Base-by-base conservation (phyloP, 2,888 invertebrate genomes). In the Epinotia nisella region DNA sequence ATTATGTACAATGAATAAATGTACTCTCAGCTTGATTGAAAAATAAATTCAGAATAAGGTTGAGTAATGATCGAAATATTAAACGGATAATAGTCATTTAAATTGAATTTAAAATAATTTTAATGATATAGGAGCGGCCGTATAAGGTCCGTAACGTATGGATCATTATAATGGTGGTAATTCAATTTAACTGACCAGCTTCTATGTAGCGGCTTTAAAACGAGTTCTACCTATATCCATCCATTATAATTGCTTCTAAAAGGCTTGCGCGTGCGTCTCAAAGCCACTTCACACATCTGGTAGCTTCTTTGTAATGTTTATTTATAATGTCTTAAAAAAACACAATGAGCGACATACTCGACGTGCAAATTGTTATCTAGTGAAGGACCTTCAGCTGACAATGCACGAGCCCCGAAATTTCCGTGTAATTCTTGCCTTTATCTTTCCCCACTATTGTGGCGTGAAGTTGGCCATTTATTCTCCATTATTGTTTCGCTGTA, bases 341-440 rank as follows among this genome's bases (percentile, higher is more conserved):
- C 80, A 87, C 91, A 92, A 92, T 85, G 82, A 76, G 71, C 61
- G 77, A 82, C 84, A 87, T 83, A 89, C 88, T 90, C 85, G 84
- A 92, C 82, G 87, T 87, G 88, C 92, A 91, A 93, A 93, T 93
- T 91, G 90, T 92, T 84, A 89, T 90, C 90, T 88, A 90, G 89
- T 90, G 86, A 83, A 86, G 81, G 78, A 78, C 82, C 75, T 74
- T 62, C 76, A 76, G 76, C 79, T 81, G 80, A 92, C 91, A 93
- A 92, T 86, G 79, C 83, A 85, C 88, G 88, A 89, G 88, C 91
- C 90, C 88, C 82, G 77, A 90, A 89, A 92, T 91, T 90, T 92
- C 91, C 90, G 88, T 92, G 89, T 93, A 93, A 93, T 91, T 88
- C 89, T 88, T 83, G 78, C 88, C 82, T 89, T 93, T 92, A 90